phyloP scores from a whole-genome alignment of 1,140 invertebrate species.

The Rhyacophila brunnea region DNA sequence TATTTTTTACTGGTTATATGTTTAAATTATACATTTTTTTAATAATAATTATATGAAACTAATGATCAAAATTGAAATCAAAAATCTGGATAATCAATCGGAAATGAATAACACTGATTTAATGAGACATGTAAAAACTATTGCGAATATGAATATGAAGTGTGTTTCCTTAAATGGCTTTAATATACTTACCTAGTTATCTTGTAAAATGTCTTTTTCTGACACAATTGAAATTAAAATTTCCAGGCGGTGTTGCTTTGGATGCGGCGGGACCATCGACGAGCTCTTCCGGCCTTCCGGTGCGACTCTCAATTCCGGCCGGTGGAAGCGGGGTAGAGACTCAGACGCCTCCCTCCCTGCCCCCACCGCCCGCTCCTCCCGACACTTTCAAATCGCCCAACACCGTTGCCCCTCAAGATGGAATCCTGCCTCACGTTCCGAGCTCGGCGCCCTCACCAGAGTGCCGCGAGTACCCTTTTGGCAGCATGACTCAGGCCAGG shows the following conservation, averaged over 20 bases:
- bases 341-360: constrained; percentile 32
- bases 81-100: no score
- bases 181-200: no score
- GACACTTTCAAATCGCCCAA: constrained; percentile 74
- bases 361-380: constrained; percentile 32
- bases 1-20: no score
- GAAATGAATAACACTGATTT: no score
- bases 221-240: no score
- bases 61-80: no score
- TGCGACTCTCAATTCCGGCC: neutral
- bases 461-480: constrained; percentile 73
- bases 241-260: neutral
- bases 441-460: constrained; percentile 46
- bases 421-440: constrained; percentile 60
- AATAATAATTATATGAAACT: no score
- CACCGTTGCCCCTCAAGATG: constrained; percentile 78
- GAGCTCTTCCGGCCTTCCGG: neutral
- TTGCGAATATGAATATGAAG: no score
- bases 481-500: constrained; percentile 84
- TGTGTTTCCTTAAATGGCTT: no score
- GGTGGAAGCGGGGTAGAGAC: constrained; percentile 39
- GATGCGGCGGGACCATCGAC: constrained; percentile 11
- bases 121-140: no score
- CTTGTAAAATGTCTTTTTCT: no score
- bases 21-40: no score